Conservation (phyloP, 1,140 invertebrate species). For the Ips nitidus region DNA sequence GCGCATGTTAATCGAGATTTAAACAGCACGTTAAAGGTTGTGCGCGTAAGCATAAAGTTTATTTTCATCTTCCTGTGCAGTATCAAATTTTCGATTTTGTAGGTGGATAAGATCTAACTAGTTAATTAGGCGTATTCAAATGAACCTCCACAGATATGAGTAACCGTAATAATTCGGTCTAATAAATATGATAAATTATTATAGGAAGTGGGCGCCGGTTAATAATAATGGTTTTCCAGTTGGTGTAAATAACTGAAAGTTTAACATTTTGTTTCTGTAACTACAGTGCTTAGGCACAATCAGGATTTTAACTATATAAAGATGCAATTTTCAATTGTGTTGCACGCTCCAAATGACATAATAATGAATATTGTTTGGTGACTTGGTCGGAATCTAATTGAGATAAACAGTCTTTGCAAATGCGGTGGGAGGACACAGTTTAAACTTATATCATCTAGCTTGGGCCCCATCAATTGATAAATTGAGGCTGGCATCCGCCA, state of each 20-base stretch:
- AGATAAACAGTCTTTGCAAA: constrained; percentile 5
- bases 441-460: constrained; percentile 4
- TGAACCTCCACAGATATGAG: too few relatives aligned
- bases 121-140: too few relatives aligned
- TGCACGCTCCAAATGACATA: constrained; percentile 5
- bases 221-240: too few relatives aligned
- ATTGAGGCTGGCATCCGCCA: constrained; percentile 5
- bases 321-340: background rate
- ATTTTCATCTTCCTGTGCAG: background rate
- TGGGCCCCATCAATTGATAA: constrained; percentile 12
- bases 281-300: too few relatives aligned
- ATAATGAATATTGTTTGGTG: constrained; percentile 3
- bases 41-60: constrained; percentile 1
- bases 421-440: constrained; percentile 5
- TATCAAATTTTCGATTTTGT: background rate
- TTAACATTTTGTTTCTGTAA: too few relatives aligned
- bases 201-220: too few relatives aligned
- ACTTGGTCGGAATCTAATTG: background rate
- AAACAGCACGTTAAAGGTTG: background rate
- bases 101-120: too few relatives aligned
- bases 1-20: constrained; percentile 1
- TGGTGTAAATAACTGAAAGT: too few relatives aligned
- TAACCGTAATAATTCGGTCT: too few relatives aligned
- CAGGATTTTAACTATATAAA: too few relatives aligned
- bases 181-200: too few relatives aligned